phyloP scores from a whole-genome alignment of 2,113 vertebrate species.

The Cryptotis parvus region DNA sequence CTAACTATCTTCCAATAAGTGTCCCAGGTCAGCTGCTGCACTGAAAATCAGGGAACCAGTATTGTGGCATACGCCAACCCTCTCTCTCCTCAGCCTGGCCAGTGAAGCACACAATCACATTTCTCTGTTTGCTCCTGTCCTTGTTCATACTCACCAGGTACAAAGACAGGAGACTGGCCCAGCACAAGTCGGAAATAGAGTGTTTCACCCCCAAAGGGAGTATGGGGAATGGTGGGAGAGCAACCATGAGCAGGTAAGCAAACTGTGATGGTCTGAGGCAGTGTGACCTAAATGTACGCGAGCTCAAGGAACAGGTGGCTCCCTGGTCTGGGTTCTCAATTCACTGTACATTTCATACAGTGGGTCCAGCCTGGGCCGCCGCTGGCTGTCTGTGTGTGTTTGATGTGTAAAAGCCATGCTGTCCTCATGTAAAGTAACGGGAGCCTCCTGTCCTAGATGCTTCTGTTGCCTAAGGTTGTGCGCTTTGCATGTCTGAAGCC shows the following conservation, averaged over 20 bases:
- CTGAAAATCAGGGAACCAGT: neutral
- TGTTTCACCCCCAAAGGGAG: conserved; percentile 92
- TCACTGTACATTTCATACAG: conserved; percentile 73
- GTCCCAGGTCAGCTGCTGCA: neutral
- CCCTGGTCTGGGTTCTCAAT: conserved; percentile 76
- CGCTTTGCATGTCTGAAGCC: conserved; percentile 82
- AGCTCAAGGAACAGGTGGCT: conserved; percentile 80
- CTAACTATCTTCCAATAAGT: neutral
- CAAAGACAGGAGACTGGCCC: conserved; percentile 91
- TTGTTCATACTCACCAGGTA: conserved; percentile 91
- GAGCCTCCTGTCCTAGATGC: conserved; percentile 79
- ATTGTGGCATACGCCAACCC: neutral
- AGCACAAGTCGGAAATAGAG: conserved; percentile 92
- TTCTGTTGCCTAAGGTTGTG: conserved; percentile 70
- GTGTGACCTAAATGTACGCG: conserved; percentile 85
- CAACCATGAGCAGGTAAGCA: conserved; percentile 91
- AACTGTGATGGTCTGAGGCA: conserved; percentile 84
- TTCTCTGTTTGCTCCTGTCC: conserved; percentile 91
- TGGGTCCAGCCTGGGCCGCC: conserved; percentile 68
- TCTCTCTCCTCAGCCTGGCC: conserved; percentile 66
- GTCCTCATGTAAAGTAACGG: conserved; percentile 66
- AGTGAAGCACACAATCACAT: conserved; percentile 86
- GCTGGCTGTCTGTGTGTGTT: conserved; percentile 74
- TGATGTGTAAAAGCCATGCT: conserved; percentile 47
- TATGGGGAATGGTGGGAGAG: conserved; percentile 92